A percentile compares a stretch with the other conserved stretches of the same genome.
Conservation (phyloP, 1,140 invertebrate species). For the Acromyrmex echinatior region DNA sequence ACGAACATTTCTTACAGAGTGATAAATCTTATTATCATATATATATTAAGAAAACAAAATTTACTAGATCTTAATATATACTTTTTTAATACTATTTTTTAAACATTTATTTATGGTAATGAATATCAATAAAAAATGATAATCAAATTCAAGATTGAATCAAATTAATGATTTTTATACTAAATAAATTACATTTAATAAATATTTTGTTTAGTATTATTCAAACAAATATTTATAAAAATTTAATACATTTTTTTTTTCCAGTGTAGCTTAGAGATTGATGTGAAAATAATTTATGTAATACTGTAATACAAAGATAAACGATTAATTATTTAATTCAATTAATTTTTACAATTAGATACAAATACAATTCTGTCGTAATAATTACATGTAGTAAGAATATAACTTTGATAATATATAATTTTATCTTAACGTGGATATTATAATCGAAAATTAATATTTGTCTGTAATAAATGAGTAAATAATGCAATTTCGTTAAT, state of each 20-base stretch:
- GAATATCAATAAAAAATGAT: too few species aligned
- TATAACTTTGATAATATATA: not conserved
- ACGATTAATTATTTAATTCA: not conserved
- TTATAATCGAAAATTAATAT: conserved; percentile 48
- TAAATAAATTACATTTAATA: too few species aligned
- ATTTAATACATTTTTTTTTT: too few species aligned
- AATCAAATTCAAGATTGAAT: too few species aligned
- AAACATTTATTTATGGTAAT: too few species aligned
- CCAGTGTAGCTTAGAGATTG: not conserved
- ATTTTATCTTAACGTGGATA: conserved; percentile 8
- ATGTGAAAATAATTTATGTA: conserved; percentile 1
- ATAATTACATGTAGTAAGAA: conserved; percentile 6
- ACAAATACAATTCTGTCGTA: not conserved
- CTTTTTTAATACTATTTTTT: too few species aligned
- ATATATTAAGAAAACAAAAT: not conserved
- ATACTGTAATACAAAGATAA: not conserved
- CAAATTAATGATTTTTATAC: too few species aligned
- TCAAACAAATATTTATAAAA: too few species aligned
- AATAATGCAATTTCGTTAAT: conserved; percentile 59
- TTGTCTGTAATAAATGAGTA: conserved; percentile 39
- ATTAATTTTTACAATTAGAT: not conserved
- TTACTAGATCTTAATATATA: too few species aligned
- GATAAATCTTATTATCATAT: not conserved
- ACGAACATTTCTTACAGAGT: not conserved
- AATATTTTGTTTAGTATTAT: too few species aligned